These are phyloP conservation scores for Lingula anatina DNA, from an alignment of 2,888 invertebrate species.

Conservation along the genomic window DNA sequence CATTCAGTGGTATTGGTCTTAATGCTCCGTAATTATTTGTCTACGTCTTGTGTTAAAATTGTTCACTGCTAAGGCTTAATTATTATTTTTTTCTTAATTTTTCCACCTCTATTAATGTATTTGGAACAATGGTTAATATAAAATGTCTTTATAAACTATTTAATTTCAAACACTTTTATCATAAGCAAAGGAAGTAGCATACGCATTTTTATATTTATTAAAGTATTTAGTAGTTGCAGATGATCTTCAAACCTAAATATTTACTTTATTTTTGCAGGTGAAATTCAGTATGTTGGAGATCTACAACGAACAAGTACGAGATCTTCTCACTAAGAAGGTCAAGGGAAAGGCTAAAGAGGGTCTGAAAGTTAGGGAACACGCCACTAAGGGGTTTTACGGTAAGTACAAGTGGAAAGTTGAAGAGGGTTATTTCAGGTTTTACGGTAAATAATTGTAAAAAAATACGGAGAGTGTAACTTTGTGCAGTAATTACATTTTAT, in stretches of 20 bases:
- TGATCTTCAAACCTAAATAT: background rate
- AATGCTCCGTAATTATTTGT: too few relatives aligned
- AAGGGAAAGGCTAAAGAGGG: constrained; percentile 4
- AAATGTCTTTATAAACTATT: background rate
- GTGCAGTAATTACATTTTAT: too few relatives aligned
- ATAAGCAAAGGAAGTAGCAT: background rate
- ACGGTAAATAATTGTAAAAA: too few relatives aligned
- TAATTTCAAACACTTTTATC: background rate
- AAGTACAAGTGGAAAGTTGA: too few relatives aligned
- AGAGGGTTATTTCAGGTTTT: too few relatives aligned
- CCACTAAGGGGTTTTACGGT: constrained; percentile 21
- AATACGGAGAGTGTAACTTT: too few relatives aligned
- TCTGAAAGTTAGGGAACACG: constrained; percentile 15
- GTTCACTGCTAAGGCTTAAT: too few relatives aligned
- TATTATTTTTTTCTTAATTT: too few relatives aligned
- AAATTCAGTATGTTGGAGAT: constrained; percentile 25
- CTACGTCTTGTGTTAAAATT: too few relatives aligned
- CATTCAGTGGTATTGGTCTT: too few relatives aligned
- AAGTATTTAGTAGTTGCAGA: background rate
- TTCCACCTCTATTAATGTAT: too few relatives aligned
- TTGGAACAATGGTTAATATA: too few relatives aligned
- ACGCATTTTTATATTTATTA: background rate
- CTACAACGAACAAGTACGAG: constrained; percentile 23
- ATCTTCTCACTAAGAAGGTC: constrained; percentile 15
- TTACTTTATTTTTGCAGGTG: constrained; percentile 1